phyloP scores from a whole-genome alignment of 2,888 invertebrate species.

The Hyalella azteca region DNA sequence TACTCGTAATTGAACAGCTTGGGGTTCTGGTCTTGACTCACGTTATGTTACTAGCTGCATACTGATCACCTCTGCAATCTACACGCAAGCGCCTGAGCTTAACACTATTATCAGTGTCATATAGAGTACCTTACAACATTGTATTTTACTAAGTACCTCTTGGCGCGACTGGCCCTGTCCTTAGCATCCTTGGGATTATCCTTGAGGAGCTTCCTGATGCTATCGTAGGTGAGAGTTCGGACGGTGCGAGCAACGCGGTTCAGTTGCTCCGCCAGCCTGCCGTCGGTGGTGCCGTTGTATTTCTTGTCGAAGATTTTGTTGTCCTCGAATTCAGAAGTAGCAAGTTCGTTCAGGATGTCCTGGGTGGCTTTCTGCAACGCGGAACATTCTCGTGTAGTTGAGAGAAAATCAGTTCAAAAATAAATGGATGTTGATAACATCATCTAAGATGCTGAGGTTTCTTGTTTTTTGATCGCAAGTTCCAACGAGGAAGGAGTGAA shows the following conservation, averaged over 20 bases:
- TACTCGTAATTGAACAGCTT: too few relatives aligned
- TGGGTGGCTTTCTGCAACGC: neutral
- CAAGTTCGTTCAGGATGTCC: neutral
- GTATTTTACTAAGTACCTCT: too few relatives aligned
- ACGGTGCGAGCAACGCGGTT: neutral
- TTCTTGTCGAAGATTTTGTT: conserved; percentile 1
- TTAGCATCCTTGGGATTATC: neutral
- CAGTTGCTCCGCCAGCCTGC: neutral
- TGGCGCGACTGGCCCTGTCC: too few relatives aligned
- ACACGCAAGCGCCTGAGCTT: too few relatives aligned
- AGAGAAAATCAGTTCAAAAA: neutral
- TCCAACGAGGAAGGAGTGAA: too few relatives aligned
- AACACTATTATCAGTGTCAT: too few relatives aligned
- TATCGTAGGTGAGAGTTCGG: neutral
- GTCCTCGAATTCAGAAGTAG: neutral
- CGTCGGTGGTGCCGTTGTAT: conserved; percentile 19
- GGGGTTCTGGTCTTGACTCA: too few relatives aligned
- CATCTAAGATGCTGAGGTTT: too few relatives aligned
- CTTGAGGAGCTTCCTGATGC: neutral
- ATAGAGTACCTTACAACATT: too few relatives aligned
- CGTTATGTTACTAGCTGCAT: too few relatives aligned
- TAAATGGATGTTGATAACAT: neutral
- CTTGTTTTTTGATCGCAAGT: too few relatives aligned
- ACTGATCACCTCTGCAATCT: too few relatives aligned
- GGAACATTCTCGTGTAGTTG: neutral